A percentile compares a stretch with the other conserved stretches of the same genome.
These are phyloP conservation scores for Pseudocheirus occidentalis DNA, from an alignment of 2,797 vertebrate genomes.

Conservation along the genomic window DNA sequence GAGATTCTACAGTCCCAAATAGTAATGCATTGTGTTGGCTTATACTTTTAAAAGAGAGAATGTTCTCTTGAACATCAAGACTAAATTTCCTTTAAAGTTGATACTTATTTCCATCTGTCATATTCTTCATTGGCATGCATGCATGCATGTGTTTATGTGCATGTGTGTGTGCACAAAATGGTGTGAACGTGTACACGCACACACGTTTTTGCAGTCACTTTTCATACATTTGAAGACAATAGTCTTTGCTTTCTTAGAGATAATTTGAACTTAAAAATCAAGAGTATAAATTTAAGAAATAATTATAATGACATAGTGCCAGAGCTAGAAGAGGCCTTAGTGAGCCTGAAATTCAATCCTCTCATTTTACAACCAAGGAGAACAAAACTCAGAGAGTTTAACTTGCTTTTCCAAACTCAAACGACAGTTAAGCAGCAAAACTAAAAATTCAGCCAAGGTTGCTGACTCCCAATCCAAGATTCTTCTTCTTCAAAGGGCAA, in stretches of 20 bases:
- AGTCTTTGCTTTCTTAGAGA: not conserved
- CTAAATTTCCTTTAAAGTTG: not conserved
- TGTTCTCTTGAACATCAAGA: not conserved
- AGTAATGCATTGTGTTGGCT: not conserved
- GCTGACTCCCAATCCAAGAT: not conserved
- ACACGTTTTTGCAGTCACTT: not conserved
- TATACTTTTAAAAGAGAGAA: not conserved
- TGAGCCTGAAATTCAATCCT: not conserved
- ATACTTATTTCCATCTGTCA: not conserved
- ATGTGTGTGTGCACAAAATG: no score
- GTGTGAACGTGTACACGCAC: no score
- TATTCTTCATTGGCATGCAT: not conserved
- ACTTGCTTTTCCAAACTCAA: not conserved
- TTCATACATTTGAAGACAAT: not conserved
- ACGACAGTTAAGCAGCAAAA: not conserved
- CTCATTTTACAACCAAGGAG: not conserved
- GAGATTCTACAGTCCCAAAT: not conserved
- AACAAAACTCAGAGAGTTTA: not conserved
- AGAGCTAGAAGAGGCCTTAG: not conserved
- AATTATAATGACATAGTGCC: not conserved
- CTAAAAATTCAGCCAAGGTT: not conserved
- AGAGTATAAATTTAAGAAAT: not conserved
- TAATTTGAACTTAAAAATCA: not conserved
- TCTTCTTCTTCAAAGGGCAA: not conserved
- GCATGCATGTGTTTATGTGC: no score